Evolutionary conservation across 2,797 vertebrate genomes (phyloP).

Genomic region (Spizella passerina): DNA sequence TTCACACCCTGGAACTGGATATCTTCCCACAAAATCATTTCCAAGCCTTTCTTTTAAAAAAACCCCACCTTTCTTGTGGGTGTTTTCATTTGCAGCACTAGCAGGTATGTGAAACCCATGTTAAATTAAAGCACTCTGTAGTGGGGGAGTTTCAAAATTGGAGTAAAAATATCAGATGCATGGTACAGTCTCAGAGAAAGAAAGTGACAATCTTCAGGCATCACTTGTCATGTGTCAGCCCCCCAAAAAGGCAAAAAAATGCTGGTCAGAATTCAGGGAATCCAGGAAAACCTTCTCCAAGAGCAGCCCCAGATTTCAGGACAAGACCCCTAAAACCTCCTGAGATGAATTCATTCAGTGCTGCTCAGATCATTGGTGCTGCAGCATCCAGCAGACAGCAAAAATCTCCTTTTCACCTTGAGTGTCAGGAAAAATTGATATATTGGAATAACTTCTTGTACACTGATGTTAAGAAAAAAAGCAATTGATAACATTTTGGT

Average conservation of each 20-base stretch:
- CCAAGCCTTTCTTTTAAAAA: not conserved
- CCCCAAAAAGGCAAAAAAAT: not conserved
- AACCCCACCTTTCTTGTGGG: not conserved
- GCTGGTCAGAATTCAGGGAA: not conserved
- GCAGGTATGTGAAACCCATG: not conserved
- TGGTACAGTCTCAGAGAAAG: not conserved
- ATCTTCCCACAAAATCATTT: not conserved
- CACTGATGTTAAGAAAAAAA: not conserved
- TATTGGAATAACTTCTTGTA: not conserved
- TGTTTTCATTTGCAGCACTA: not conserved
- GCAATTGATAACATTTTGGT: not conserved
- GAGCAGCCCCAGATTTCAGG: not conserved
- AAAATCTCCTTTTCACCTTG: not conserved
- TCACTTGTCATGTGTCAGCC: not conserved
- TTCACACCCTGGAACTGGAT: not conserved
- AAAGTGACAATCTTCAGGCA: not conserved
- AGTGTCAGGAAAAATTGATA: not conserved
- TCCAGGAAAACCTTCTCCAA: not conserved
- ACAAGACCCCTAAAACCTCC: not conserved
- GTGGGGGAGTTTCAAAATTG: not conserved
- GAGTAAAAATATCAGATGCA: not conserved
- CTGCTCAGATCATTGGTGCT: not conserved
- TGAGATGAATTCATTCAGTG: rapidly evolving
- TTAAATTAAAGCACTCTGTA: not conserved
- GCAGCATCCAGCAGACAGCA: not conserved